A percentile compares a stretch with the other conserved stretches of the same genome.
phyloP scores from a whole-genome alignment of 2,888 invertebrate genomes.

The Oligia latruncula region DNA sequence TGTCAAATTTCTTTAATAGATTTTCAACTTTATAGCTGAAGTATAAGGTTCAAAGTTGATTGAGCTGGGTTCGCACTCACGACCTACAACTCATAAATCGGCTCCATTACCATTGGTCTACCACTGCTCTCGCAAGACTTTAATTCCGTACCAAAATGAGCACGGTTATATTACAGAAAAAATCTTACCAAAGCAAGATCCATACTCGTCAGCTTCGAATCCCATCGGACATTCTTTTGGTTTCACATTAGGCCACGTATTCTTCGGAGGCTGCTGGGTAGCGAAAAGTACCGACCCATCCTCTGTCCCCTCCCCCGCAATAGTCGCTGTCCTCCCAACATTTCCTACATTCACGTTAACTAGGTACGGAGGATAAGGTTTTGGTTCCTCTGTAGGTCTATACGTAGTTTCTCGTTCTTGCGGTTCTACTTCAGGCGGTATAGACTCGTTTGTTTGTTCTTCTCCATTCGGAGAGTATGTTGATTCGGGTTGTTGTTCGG shows the following conservation, averaged over 20 bases:
- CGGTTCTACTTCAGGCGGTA: constrained; percentile 46
- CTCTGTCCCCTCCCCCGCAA: constrained; percentile 70
- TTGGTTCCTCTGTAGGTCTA: constrained; percentile 61
- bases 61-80: too few relatives aligned
- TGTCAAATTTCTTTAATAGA: too few relatives aligned
- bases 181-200: constrained; percentile 90
- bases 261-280: constrained; percentile 77
- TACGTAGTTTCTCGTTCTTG: constrained; percentile 68
- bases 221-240: constrained; percentile 85
- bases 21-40: too few relatives aligned
- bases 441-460: constrained; percentile 56
- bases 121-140: background rate
- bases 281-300: constrained; percentile 78
- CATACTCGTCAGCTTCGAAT: constrained; percentile 88
- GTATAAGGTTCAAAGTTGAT: too few relatives aligned
- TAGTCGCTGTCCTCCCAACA: constrained; percentile 69
- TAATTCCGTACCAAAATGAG: background rate
- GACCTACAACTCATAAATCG: too few relatives aligned
- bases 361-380: constrained; percentile 67
- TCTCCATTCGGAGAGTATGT: constrained; percentile 38
- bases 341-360: constrained; percentile 72
- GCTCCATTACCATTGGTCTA: too few relatives aligned
- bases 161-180: background rate
- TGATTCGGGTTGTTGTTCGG: constrained; percentile 23
- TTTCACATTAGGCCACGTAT: constrained; percentile 78